These are phyloP conservation scores for Labrus mixtus DNA, from an alignment of 2,113 vertebrate genomes.

Conservation along the genomic window DNA sequence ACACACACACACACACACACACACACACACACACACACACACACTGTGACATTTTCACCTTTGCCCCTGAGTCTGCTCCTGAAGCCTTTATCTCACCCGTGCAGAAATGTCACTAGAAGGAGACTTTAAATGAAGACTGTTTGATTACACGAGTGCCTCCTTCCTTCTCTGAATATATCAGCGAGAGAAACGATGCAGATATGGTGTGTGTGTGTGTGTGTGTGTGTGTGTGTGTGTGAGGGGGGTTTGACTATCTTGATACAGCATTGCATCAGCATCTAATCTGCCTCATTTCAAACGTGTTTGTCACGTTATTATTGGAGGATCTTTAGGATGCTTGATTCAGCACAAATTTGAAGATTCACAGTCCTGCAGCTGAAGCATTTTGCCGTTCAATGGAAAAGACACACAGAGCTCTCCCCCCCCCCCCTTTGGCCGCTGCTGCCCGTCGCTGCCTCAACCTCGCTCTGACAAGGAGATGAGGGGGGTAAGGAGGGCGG, in stretches of 20 bases:
- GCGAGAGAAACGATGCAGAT: not conserved
- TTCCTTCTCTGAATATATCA: conserved; percentile 39
- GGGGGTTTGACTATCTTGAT: conserved; percentile 8
- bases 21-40: conserved; percentile 35
- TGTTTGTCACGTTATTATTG: not conserved
- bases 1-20: conserved; percentile 29
- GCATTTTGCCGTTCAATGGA: conserved; percentile 31
- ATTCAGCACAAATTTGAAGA: conserved; percentile 30
- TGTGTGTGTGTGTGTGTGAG: no score
- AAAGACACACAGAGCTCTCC: conserved; percentile 58
- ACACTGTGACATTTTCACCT: conserved; percentile 57
- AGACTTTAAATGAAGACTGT: conserved; percentile 18
- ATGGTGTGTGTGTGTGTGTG: not conserved
- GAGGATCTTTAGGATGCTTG: not conserved
- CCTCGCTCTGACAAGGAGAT: conserved; percentile 73
- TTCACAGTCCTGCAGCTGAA: conserved; percentile 13
- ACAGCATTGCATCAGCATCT: conserved; percentile 36
- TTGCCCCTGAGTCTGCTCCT: conserved; percentile 38
- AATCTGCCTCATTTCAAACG: not conserved
- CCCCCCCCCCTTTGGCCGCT: conserved; percentile 49
- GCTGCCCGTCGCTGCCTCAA: conserved; percentile 63
- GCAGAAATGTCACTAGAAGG: conserved; percentile 46
- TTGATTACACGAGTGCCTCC: conserved; percentile 19
- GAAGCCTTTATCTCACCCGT: conserved; percentile 51
- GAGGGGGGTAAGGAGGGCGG: conserved; percentile 46